Evolutionary conservation across 2,888 invertebrate species (phyloP), one percentile per base, ranked within the genome.

Genomic region (Mimas tiliae): DNA sequence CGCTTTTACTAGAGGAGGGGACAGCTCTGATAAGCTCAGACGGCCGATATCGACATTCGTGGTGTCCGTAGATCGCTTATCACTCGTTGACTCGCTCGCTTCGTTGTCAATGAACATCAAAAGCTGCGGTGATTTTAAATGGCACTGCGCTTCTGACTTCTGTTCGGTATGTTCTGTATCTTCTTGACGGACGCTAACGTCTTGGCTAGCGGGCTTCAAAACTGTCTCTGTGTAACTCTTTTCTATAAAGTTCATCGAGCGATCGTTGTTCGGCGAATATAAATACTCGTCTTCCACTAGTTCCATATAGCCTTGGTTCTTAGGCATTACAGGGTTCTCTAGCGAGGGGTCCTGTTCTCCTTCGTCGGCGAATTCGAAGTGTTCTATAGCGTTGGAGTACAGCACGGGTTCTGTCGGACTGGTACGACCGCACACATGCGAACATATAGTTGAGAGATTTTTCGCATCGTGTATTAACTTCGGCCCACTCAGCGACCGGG

Each of bases 341-440:
- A 96, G 92, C 16, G 96, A 95, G 21, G 96, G 95, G n/a, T 96
- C 96, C 79, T 97, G 97, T 0, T 96, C 97, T 0, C 97, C 97
- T 0, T 97, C 97, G 81, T 98, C 98, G 94, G 97, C 97, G 80
- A 96, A 98, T 80, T 97, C 97, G 72, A 98, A 96, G 79, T 97
- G 96, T 73, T 97, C 97, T 58, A 96, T 92, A 64, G 97, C 96
- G 68, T 95, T 91, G 0, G 90, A 90, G 71, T 87, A 92, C 0
- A 87, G 84, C 3, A 92, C 82, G 0, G 83, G 77, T 42, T 87
- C 84, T 1, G 74, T 67, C 0, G 90, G 88, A 69, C 87, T 88
- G 1, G 81, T 82, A 14, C 89, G 84, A 0, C 94, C 94, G 69
- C 94, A 94, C 0, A 94, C 91, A 69, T 94, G 94, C 0, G 90